Conservation (phyloP, 2,797 vertebrate genomes). For the Ara ararauna region DNA sequence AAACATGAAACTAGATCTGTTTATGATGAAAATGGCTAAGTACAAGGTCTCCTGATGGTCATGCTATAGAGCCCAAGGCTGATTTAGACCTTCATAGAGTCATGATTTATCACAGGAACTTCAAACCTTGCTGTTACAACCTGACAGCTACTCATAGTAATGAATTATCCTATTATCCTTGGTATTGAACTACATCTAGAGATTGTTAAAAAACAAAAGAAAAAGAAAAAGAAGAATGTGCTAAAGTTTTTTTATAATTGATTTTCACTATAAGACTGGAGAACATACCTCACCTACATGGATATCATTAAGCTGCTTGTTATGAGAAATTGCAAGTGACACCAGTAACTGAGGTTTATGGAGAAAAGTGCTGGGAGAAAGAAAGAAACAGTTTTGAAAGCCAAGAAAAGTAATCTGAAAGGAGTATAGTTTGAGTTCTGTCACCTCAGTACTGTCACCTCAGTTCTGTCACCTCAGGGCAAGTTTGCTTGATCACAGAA, state of each 20-base stretch:
- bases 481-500: neutral
- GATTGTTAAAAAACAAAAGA: neutral
- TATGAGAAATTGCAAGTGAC: neutral
- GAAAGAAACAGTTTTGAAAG: neutral
- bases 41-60: neutral
- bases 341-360: neutral
- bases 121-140: neutral
- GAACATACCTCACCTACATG: neutral
- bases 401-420: neutral
- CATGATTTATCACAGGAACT: neutral
- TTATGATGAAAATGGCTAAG: neutral
- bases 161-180: neutral
- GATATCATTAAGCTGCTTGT: neutral
- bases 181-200: neutral
- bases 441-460: neutral
- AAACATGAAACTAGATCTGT: neutral
- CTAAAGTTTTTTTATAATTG: neutral
- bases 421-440: neutral
- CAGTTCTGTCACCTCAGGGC: neutral
- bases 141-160: neutral
- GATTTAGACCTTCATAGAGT: neutral
- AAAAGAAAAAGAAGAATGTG: no score
- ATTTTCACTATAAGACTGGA: neutral
- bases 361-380: neutral
- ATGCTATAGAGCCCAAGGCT: neutral